Percentiles rank a stretch among this genome's conserved stretches.
Conservation (phyloP, 2,888 invertebrate genomes). For the Apamea monoglypha region DNA sequence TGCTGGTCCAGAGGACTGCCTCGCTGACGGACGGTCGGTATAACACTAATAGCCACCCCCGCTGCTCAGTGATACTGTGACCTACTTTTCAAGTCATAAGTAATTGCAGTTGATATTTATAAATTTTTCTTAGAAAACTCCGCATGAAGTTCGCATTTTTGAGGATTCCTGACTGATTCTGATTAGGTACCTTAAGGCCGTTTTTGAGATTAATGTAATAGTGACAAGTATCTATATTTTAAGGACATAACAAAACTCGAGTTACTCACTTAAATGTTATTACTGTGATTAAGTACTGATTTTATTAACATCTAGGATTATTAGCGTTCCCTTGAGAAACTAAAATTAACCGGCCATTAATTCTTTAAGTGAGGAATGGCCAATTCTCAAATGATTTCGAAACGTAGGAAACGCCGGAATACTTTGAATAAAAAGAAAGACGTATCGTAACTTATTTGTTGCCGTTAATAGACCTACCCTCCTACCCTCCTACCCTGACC, state of each 20-base stretch:
- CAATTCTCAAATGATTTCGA: background rate
- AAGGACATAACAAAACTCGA: background rate
- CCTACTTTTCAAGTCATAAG: constrained; percentile 12
- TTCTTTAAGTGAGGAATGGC: background rate
- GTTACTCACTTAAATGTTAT: background rate
- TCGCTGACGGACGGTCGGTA: background rate
- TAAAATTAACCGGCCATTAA: background rate
- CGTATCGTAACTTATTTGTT: background rate
- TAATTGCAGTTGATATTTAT: background rate
- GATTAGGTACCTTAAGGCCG: background rate
- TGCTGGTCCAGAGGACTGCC: background rate
- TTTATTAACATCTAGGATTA: background rate
- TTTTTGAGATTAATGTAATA: background rate
- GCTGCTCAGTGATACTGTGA: constrained; percentile 1
- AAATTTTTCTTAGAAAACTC: background rate
- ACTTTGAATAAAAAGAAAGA: background rate
- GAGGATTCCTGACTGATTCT: background rate
- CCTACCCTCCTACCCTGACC: background rate
- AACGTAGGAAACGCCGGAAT: background rate
- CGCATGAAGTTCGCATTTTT: background rate
- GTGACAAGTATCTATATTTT: background rate
- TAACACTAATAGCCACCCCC: constrained; percentile 1
- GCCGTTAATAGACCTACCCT: background rate
- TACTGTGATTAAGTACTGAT: background rate
- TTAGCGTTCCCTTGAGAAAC: background rate